Conservation (phyloP, 2,888 invertebrate genomes). For the Rhagophthalmus giganteus region DNA sequence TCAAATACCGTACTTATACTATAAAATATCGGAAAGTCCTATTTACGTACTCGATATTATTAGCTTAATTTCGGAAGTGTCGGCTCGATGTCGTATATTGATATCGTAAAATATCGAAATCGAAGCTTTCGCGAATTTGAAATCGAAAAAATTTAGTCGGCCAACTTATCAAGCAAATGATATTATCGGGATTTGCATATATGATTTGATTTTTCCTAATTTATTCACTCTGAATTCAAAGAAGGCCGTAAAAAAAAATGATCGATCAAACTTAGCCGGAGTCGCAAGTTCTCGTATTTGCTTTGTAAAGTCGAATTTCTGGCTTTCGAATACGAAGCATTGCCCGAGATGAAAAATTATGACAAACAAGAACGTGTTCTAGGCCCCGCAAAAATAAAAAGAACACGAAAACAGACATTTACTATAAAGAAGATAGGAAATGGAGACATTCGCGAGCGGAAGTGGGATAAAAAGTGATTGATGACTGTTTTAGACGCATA, state of each 20-base stretch:
- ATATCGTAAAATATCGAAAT: too few relatives aligned
- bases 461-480: slow-evolving; percentile 36
- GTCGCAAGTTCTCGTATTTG: slow-evolving; percentile 21
- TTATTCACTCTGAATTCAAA: slow-evolving; percentile 25
- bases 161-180: slow-evolving; percentile 31
- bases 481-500: slow-evolving; percentile 24
- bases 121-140: slow-evolving; percentile 13
- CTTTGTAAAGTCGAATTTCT: slow-evolving; percentile 27
- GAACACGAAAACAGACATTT: slow-evolving; percentile 28
- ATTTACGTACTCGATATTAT: too few relatives aligned
- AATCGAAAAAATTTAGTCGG: slow-evolving; percentile 27
- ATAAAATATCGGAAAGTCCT: too few relatives aligned
- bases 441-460: slow-evolving; percentile 33
- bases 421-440: slow-evolving; percentile 31
- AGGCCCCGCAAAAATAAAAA: slow-evolving; percentile 23
- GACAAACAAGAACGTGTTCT: slow-evolving; percentile 32
- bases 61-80: too few relatives aligned
- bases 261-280: slow-evolving; percentile 24
- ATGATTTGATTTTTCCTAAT: slow-evolving; percentile 37
- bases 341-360: slow-evolving; percentile 31
- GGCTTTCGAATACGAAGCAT: slow-evolving; percentile 14
- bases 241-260: slow-evolving; percentile 20
- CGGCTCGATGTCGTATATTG: too few relatives aligned
- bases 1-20: slow-evolving; percentile 2
- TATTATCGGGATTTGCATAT: slow-evolving; percentile 34